Base-by-base conservation (phyloP, 1,140 invertebrate species). In the Mizuhopecten yessoensis region DNA sequence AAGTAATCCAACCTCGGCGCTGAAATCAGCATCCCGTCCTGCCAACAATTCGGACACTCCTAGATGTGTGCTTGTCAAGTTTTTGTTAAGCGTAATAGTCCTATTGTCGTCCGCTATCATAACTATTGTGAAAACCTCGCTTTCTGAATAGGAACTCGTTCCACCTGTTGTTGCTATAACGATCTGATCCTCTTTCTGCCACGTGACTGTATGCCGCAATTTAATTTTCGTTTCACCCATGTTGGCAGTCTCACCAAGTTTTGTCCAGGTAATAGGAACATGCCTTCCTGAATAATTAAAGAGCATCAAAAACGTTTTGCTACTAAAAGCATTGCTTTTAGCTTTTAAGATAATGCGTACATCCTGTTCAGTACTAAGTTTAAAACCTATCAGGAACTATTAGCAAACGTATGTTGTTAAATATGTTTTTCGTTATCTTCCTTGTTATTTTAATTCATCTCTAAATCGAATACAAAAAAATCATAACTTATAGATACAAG, bases 141-240 rank as follows among this genome's bases (percentile, higher is more conserved):
- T 95, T 89, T 96, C 93, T 23, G 90, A 42, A 49, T 93, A 92
- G n/a, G 91, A 92, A 10, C 93, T 90, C 11, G 87, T 15, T 57
- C 92, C 49, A n/a, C 95, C 95, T 29, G 95, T 94, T 15, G 94
- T 92, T 10, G 95, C 93, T 75, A 96, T 94, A 15, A 95, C 93
- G 11, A 96, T 95, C 89, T 94, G 49, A 86, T 95, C 93, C 33
- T 94, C 94, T 23, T 92, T 87, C 87, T 89, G 34, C 95, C 95
- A 96, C 34, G 91, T 91, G n/a, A 95, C 93, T 17, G 92, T 88
- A 49, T 92, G 57, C 33, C 90, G 42, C 23, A 94, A 33, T n/a
- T 29, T 86, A 2, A 95, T 86, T 20, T 34, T 89, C 15, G 42
- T 88, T 7, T 33, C n/a, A 3, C 94, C 94, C 15, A 89, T 34